phyloP scores from a whole-genome alignment of 2,888 invertebrate genomes.

The Temnothorax ravouxi region DNA sequence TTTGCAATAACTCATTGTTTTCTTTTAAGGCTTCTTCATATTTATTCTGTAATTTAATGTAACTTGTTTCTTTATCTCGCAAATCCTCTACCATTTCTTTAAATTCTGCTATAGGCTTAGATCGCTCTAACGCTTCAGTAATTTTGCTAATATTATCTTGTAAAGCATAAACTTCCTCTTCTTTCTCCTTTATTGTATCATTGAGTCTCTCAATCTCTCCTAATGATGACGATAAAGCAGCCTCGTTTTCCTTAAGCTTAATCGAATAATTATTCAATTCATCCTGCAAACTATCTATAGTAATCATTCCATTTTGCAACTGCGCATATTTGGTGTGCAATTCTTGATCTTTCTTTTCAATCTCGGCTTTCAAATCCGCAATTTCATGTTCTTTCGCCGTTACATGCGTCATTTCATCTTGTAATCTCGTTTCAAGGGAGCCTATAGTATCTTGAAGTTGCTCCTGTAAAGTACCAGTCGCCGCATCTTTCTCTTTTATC shows the following conservation, averaged over 20 bases:
- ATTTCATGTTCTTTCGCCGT: slow-evolving; percentile 78
- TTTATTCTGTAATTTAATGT: slow-evolving; percentile 68
- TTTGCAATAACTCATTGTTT: slow-evolving; percentile 64
- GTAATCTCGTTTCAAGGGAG: slow-evolving; percentile 83
- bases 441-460: slow-evolving; percentile 87
- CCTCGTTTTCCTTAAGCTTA: slow-evolving; percentile 87
- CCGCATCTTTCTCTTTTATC: slow-evolving; percentile 74
- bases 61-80: slow-evolving; percentile 87
- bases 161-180: slow-evolving; percentile 71
- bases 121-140: slow-evolving; percentile 85
- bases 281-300: slow-evolving; percentile 84
- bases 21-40: slow-evolving; percentile 69
- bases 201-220: slow-evolving; percentile 76
- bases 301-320: slow-evolving; percentile 77
- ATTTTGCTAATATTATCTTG: slow-evolving; percentile 74
- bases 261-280: slow-evolving; percentile 87
- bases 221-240: slow-evolving; percentile 83
- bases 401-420: slow-evolving; percentile 68
- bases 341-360: slow-evolving; percentile 87
- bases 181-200: slow-evolving; percentile 63
- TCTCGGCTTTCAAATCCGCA: slow-evolving; percentile 85
- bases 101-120: slow-evolving; percentile 89
- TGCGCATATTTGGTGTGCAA: slow-evolving; percentile 77
- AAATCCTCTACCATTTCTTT: slow-evolving; percentile 87
- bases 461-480: slow-evolving; percentile 81